phyloP scores from a whole-genome alignment of 2,888 invertebrate species.

The Thumatha senex region DNA sequence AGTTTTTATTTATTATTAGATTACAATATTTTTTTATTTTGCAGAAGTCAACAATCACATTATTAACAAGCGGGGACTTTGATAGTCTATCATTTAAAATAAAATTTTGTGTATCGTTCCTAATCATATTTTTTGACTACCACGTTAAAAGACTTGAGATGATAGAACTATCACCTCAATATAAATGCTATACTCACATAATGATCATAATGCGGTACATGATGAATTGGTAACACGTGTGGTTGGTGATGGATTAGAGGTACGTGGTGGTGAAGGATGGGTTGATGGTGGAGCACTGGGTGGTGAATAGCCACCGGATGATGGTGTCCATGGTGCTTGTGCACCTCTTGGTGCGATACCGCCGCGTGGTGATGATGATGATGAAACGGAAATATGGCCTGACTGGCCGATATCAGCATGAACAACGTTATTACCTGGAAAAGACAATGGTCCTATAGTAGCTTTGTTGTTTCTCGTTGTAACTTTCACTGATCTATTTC shows the following conservation, averaged over 20 bases:
- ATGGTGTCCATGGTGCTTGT: conserved; percentile 67
- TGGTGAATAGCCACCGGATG: conserved; percentile 55
- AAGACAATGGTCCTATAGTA: not conserved
- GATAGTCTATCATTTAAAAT: not conserved
- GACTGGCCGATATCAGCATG: conserved; percentile 59
- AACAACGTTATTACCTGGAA: conserved; percentile 57
- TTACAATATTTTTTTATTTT: too few relatives aligned
- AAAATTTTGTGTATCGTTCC: too few relatives aligned
- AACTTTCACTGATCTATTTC: not conserved
- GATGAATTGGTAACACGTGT: conserved; percentile 42
- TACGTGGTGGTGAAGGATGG: conserved; percentile 36
- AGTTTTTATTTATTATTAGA: too few relatives aligned
- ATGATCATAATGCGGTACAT: conserved; percentile 62
- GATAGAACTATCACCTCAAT: too few relatives aligned
- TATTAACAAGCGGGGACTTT: too few relatives aligned
- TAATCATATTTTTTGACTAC: too few relatives aligned
- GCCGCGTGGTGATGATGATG: conserved; percentile 65
- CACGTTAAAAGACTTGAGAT: too few relatives aligned
- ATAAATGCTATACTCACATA: conserved; percentile 57
- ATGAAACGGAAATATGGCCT: conserved; percentile 67
- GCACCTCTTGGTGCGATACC: conserved; percentile 70
- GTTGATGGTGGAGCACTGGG: conserved; percentile 52
- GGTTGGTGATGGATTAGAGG: conserved; percentile 57
- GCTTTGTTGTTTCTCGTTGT: not conserved
- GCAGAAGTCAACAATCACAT: too few relatives aligned